Evolutionary conservation across 2,797 vertebrate genomes (phyloP), one percentile per base, ranked within the genome.

Genomic region (Spatula versicolor): DNA sequence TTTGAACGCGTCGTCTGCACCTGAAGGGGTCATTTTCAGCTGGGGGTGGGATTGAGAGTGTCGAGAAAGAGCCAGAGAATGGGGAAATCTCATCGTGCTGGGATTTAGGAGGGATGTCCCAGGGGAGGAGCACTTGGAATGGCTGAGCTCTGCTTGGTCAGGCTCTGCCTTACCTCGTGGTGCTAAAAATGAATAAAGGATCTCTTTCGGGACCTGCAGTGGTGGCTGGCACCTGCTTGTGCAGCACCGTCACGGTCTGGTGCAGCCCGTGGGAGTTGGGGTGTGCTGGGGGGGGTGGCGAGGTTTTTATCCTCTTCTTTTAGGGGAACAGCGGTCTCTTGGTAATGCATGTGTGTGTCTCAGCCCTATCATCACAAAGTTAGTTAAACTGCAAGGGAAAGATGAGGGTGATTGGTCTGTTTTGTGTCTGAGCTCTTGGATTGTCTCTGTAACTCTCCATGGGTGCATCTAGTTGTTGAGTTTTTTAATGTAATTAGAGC

Each of bases 11-110:
- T 25, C 59, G n/a, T 20, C 15, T 77, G 39, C 16, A 37, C 39
- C n/a, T 52, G 13, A 31, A 41, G 10, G 0, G 6, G 7, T 41
- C 9, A 9, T 9, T 35, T 56, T 43, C 1, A 3, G 7, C 41
- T 58, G 31, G 50, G 13, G 31, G 21, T 37, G 37, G 77, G 45
- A 46, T 11, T 20, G 58, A 71, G 67, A 20, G 3, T 31, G 13
- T 46, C 30, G 21, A 54, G 11, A 19, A 20, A 23, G 52, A 68
- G 48, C 17, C n/a, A 8, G 39, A 41, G 9, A 17, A 41, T 55
- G 39, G 20, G 45, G 37, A 52, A 71, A n/a, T 30, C 25, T 33
- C 31, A 4, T 11, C 46, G 39, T 46, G 13, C 11, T 64, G 33
- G 21, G 39, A 67, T 59, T 52, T 66, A n/a, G 31, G 67, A 66